Evolutionary conservation across 2,797 vertebrate genomes (phyloP).

Genomic region (Tympanoctomys barrerae): DNA sequence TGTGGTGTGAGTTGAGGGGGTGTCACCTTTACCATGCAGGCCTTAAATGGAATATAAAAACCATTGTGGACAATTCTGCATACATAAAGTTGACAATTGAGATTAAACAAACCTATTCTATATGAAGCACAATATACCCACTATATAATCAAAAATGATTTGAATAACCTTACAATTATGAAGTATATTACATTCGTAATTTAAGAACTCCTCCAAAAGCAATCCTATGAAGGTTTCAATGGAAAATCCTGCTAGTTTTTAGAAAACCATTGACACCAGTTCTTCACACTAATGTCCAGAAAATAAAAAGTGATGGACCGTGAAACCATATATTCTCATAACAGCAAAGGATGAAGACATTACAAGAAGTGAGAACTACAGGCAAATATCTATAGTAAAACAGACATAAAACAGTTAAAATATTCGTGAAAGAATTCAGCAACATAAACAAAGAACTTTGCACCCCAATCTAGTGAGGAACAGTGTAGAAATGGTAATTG

Average conservation of each 20-base stretch:
- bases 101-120: neutral
- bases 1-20: too few relatives aligned
- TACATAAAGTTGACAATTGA: neutral
- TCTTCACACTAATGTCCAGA: neutral
- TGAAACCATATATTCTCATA: neutral
- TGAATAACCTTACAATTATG: neutral
- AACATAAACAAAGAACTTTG: neutral
- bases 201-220: neutral
- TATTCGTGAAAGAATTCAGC: neutral
- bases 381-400: neutral
- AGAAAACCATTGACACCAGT: conserved; percentile 5
- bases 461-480: neutral
- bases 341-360: neutral
- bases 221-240: neutral
- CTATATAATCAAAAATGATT: neutral
- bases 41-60: neutral
- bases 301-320: neutral
- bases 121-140: neutral
- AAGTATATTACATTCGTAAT: neutral
- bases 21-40: neutral
- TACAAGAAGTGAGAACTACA: neutral
- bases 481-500: neutral
- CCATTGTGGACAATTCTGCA: neutral
- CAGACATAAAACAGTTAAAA: neutral
- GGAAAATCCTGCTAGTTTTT: conserved; percentile 6